phyloP scores from a whole-genome alignment of 2,888 invertebrate species.

The Hemistola chrysoprasaria region DNA sequence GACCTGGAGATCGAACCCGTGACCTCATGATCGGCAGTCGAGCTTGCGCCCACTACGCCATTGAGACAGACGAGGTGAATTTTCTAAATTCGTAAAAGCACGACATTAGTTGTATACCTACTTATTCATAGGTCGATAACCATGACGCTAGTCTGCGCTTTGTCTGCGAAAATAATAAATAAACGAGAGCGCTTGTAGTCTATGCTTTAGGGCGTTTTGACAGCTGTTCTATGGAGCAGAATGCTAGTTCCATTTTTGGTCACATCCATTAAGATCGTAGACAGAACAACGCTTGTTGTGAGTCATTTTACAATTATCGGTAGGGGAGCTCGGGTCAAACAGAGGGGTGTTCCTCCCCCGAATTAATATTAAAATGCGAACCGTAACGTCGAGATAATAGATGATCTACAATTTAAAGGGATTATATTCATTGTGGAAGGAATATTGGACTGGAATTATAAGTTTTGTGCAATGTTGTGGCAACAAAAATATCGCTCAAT shows the following conservation, averaged over 20 bases:
- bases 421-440: constrained; percentile 31
- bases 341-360: constrained; percentile 46
- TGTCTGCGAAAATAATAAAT: too few relatives aligned
- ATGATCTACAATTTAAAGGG: constrained; percentile 54
- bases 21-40: too few relatives aligned
- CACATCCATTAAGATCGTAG: too few relatives aligned
- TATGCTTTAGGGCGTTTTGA: too few relatives aligned
- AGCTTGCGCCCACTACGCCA: too few relatives aligned
- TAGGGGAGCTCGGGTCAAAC: constrained; percentile 40
- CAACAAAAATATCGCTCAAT: too few relatives aligned
- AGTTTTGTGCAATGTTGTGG: neutral
- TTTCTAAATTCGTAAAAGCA: constrained; percentile 13
- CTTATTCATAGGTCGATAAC: constrained; percentile 22
- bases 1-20: too few relatives aligned
- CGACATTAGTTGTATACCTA: constrained; percentile 15
- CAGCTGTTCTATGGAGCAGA: too few relatives aligned
- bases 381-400: constrained; percentile 52
- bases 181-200: too few relatives aligned
- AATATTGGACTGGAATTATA: constrained; percentile 5
- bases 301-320: constrained; percentile 58
- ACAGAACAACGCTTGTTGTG: constrained; percentile 32
- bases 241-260: too few relatives aligned
- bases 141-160: too few relatives aligned
- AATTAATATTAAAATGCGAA: constrained; percentile 64
- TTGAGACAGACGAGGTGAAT: too few relatives aligned